These are phyloP conservation scores for Coreius guichenoti DNA, from an alignment of 2,797 vertebrate species.

Conservation along the genomic window DNA sequence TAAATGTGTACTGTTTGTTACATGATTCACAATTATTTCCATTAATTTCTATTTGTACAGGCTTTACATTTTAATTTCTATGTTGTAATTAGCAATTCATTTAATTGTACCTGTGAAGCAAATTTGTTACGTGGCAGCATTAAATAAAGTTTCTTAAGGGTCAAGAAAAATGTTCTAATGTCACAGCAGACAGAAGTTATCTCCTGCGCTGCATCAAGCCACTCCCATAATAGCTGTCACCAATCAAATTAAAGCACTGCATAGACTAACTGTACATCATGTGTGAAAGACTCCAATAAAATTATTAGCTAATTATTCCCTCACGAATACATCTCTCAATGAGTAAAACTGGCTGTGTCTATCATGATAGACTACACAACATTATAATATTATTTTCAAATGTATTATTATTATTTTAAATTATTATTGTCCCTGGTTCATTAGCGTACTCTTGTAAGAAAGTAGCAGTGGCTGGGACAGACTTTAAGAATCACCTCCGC, in stretches of 20 bases:
- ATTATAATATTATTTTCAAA: not conserved
- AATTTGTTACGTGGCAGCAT: not conserved
- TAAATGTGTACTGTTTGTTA: not conserved
- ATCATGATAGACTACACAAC: not conserved
- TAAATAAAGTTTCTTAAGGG: not conserved
- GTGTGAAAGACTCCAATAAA: not conserved
- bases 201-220: not conserved
- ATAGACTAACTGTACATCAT: not conserved
- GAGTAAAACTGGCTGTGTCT: not conserved
- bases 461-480: not conserved
- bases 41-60: not conserved
- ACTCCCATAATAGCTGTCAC: not conserved
- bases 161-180: not conserved
- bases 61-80: not conserved
- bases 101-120: not conserved
- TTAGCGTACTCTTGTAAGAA: not conserved
- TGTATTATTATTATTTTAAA: not conserved
- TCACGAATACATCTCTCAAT: not conserved
- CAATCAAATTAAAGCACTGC: not conserved
- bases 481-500: not conserved
- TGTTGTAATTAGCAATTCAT: not conserved
- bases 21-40: not conserved
- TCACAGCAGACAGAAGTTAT: not conserved
- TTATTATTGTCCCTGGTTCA: not conserved
- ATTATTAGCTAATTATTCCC: not conserved